These are phyloP conservation scores for Griposia aprilina DNA, from an alignment of 2,888 invertebrate genomes.

Conservation along the genomic window DNA sequence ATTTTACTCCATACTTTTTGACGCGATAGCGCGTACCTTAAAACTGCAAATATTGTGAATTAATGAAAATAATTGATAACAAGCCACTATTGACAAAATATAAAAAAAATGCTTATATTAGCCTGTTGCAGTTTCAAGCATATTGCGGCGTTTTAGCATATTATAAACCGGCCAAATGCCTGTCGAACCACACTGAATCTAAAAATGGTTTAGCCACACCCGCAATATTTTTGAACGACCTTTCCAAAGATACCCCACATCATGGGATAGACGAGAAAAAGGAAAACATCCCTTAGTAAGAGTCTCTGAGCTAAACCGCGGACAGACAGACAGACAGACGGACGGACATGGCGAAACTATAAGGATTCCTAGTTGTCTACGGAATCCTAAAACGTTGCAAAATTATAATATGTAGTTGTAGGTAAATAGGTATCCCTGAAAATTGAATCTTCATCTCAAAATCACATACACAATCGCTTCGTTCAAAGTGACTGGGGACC, in stretches of 20 bases:
- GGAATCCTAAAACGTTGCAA: neutral
- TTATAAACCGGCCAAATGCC: neutral
- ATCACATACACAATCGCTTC: constrained; percentile 28
- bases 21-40: too few species aligned
- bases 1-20: neutral
- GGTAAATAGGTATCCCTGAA: neutral
- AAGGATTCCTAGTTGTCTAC: neutral
- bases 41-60: too few species aligned
- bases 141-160: neutral
- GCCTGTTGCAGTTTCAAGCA: too few species aligned
- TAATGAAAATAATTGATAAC: too few species aligned
- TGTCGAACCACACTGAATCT: neutral
- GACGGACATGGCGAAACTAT: neutral
- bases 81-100: too few species aligned
- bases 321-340: neutral
- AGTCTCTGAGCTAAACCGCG: neutral
- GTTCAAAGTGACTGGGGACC: constrained; percentile 38
- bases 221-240: neutral
- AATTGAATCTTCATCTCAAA: constrained; percentile 1
- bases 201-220: neutral
- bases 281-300: too few species aligned
- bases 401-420: too few species aligned
- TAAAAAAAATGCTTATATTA: too few species aligned
- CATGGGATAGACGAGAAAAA: neutral
- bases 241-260: neutral